These are phyloP conservation scores for Ameiurus melas DNA, from an alignment of 2,113 vertebrate genomes.

Conservation along the genomic window DNA sequence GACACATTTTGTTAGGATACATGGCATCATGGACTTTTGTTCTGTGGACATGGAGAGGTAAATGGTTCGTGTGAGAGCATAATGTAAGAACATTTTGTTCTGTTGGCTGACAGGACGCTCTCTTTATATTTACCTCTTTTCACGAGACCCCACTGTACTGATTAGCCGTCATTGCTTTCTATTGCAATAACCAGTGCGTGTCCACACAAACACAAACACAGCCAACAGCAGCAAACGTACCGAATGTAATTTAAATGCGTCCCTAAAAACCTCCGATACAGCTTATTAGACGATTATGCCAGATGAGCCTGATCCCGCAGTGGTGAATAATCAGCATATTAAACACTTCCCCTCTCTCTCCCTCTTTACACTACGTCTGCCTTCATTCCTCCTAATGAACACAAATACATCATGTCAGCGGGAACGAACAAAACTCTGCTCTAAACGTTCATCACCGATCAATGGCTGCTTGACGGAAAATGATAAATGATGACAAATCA, in stretches of 20 bases:
- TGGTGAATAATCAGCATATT: slow-evolving; percentile 37
- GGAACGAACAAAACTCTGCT: neutral
- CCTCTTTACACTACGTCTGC: neutral
- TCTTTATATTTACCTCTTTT: neutral
- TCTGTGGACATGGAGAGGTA: neutral
- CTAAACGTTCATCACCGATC: slow-evolving; percentile 1
- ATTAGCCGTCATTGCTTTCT: neutral
- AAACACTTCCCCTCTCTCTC: slow-evolving; percentile 17
- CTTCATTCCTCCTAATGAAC: slow-evolving; percentile 24
- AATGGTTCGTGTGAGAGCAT: neutral
- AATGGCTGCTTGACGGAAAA: neutral
- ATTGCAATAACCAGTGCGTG: neutral
- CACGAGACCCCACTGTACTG: neutral
- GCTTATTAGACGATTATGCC: neutral
- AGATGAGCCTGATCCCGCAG: neutral
- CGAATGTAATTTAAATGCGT: neutral
- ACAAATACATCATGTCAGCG: neutral
- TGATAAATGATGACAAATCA: neutral
- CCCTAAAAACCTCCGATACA: neutral
- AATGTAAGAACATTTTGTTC: neutral
- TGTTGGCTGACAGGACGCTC: neutral
- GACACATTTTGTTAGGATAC: too few relatives aligned
- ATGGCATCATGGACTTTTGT: too few relatives aligned
- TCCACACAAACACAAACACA: neutral
- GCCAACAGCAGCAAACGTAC: neutral